Percentiles rank a stretch among this genome's conserved stretches.
Conservation (phyloP, 1,140 invertebrate genomes). For the Neodiprion virginianus region DNA sequence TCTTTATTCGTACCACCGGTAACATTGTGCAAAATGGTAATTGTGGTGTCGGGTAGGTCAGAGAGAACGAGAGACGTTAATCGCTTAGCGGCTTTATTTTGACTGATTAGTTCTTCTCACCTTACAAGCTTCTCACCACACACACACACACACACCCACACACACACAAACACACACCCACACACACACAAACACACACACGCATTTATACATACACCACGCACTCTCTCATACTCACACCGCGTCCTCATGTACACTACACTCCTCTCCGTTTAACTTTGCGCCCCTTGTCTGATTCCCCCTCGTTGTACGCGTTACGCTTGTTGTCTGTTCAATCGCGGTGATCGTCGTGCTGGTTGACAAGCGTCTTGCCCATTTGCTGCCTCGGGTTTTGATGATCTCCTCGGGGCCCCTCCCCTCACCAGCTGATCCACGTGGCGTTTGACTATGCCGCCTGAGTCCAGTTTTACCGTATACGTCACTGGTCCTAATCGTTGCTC, state of each 20-base stretch:
- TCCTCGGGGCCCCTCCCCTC: not conserved
- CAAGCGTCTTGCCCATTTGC: not conserved
- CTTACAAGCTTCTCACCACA: too few relatives aligned
- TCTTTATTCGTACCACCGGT: too few relatives aligned
- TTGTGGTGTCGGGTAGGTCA: too few relatives aligned
- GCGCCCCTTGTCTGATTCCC: not conserved
- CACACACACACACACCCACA: too few relatives aligned
- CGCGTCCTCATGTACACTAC: not conserved
- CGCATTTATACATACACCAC: too few relatives aligned
- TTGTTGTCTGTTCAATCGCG: not conserved
- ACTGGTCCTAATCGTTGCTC: slow-evolving; percentile 1
- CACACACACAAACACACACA: too few relatives aligned
- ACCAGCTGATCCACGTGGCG: slow-evolving; percentile 12
- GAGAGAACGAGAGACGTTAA: too few relatives aligned
- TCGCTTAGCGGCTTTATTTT: too few relatives aligned
- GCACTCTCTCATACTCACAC: too few relatives aligned
- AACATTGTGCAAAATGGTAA: too few relatives aligned
- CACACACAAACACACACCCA: too few relatives aligned
- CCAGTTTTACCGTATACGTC: slow-evolving; percentile 9
- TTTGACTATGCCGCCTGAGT: slow-evolving; percentile 2
- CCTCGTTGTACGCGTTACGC: not conserved
- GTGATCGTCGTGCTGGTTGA: not conserved
- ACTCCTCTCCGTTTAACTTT: slow-evolving; percentile 12
- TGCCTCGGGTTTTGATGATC: not conserved
- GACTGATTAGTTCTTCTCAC: too few relatives aligned